Evolutionary conservation across 2,888 invertebrate species (phyloP), one percentile per base, ranked within the genome.

Genomic region (Miltochrista miniata): DNA sequence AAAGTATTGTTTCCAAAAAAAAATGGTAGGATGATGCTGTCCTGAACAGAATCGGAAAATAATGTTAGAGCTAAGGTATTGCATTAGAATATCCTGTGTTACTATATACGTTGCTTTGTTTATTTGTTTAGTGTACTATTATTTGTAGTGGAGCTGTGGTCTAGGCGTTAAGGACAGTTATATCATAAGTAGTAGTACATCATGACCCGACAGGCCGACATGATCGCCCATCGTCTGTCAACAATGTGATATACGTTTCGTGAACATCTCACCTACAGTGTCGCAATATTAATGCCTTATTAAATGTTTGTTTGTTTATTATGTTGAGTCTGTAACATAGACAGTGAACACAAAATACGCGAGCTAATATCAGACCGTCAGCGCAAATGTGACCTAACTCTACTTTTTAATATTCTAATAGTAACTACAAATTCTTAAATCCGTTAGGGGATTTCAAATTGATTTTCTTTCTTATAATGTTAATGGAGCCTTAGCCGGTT

Each of bases 201-300:
- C 31, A 10, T 5, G 18, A 24, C 5, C 18, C 18, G 37, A 37
- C 18, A 7, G 4, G 18, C n/a, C n/a, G 14, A n/a, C 37, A 15
- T 15, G 15, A 2, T 13, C 12, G 39, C 29, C 15, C 33, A 40
- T 24, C 18, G 50, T 42, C 14, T 10, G n/a, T 42, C 42, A 24
- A 35, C 42, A 24, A 35, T 54, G 42, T 50, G 45, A 43, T 41
- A 45, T 31, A 50, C 37, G 13, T 37, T 50, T 45, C 59, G 51
- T 48, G 31, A 42, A 49, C 24, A 42, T 48, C 40, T 46, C 1
- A 7, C 45, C 39, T 34, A 41, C 34, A 39, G 10, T 45, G 12
- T 48, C 40, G 48, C 56, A 63, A 52, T 59, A 56, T 45, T 41
- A 40, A 46, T 46, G 51, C 54, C 55, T 61, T 64, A 54, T 47